phyloP scores from a whole-genome alignment of 2,797 vertebrate species.

The Sebastiscus tertius region DNA sequence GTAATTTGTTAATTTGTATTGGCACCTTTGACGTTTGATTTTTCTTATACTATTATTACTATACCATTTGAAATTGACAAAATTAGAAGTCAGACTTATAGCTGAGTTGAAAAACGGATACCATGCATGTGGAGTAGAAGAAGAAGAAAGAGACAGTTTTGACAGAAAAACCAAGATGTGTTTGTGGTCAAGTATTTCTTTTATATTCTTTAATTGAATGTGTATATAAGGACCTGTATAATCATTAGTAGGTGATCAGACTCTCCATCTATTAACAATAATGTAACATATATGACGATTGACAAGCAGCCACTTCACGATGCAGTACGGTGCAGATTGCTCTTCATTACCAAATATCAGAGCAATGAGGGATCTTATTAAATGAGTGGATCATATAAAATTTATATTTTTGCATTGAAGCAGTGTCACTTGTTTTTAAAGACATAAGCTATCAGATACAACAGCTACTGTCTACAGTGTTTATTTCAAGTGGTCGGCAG shows the following conservation, averaged over 20 bases:
- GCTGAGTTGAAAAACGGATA: not conserved
- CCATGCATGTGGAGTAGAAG: not conserved
- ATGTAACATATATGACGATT: not conserved
- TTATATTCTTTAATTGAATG: not conserved
- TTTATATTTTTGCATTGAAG: not conserved
- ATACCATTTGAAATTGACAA: not conserved
- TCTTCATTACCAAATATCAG: not conserved
- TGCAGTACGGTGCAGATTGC: not conserved
- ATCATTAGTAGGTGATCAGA: not conserved
- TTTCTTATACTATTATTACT: not conserved
- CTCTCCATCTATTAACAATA: not conserved
- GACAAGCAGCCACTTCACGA: not conserved
- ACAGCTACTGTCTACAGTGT: not conserved
- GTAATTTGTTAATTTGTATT: not conserved
- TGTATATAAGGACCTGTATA: not conserved
- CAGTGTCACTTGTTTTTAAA: not conserved
- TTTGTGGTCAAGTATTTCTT: not conserved
- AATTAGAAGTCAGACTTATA: not conserved
- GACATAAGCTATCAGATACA: too few relatives aligned
- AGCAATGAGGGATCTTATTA: not conserved
- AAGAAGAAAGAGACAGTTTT: not conserved
- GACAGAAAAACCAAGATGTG: not conserved
- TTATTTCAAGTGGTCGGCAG: not conserved
- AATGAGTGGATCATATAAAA: not conserved
- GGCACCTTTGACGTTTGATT: not conserved